Conservation (phyloP, 2,888 invertebrate species). For the Agrochola lota region DNA sequence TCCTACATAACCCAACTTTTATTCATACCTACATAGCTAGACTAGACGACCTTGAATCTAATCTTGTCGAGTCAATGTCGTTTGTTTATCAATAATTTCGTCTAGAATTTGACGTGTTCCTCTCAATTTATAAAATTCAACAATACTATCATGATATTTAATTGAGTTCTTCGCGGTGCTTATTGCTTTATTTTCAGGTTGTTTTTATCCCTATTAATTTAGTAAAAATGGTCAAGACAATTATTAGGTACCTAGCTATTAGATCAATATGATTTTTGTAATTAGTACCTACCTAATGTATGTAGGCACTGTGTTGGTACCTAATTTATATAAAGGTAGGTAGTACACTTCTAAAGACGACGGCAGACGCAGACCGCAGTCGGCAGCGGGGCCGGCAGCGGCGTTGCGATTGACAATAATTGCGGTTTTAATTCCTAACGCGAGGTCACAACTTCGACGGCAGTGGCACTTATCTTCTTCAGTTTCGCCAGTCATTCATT, state of each 20-base stretch:
- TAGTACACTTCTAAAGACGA: not conserved
- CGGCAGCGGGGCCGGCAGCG: not conserved
- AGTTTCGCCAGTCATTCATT: not conserved
- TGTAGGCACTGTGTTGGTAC: not conserved
- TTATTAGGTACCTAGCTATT: not conserved
- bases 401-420: not conserved
- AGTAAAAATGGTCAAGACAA: not conserved
- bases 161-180: not conserved
- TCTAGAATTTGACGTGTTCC: conserved; percentile 52
- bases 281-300: not conserved
- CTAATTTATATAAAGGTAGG: not conserved
- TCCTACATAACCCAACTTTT: conserved; percentile 86
- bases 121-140: conserved; percentile 3
- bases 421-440: not conserved
- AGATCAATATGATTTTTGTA: not conserved
- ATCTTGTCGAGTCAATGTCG: conserved; percentile 89
- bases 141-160: not conserved
- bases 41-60: conserved; percentile 89
- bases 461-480: not conserved
- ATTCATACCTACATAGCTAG: conserved; percentile 72
- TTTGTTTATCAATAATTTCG: conserved; percentile 82
- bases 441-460: not conserved
- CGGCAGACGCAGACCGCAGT: not conserved
- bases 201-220: not conserved
- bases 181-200: not conserved